phyloP scores from a whole-genome alignment of 92 coral and sea anemone genomes.

The Bergia puertoricense region DNA sequence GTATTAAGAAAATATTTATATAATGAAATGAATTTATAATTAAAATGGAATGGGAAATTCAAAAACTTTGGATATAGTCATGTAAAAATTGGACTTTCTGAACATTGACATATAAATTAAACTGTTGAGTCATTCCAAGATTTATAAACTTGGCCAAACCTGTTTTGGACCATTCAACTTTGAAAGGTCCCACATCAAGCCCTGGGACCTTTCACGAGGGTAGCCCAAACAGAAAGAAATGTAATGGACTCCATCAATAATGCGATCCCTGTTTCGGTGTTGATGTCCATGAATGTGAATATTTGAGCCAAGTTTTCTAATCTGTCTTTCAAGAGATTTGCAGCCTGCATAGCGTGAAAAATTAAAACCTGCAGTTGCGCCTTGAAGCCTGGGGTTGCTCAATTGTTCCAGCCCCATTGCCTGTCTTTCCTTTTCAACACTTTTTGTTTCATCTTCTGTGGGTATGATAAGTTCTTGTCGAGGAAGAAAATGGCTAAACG shows the following conservation, averaged over 20 bases:
- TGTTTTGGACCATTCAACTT: constrained; percentile 56
- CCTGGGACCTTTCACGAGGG: constrained; percentile 75
- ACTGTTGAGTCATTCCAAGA: not conserved
- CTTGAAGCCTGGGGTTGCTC: constrained; percentile 66
- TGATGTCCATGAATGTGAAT: constrained; percentile 82
- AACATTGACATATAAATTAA: no score
- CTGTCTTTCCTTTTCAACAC: constrained; percentile 62
- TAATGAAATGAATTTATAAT: no score
- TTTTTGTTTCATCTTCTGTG: constrained; percentile 59
- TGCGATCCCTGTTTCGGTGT: constrained; percentile 80
- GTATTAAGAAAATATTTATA: no score
- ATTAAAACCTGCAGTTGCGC: constrained; percentile 63
- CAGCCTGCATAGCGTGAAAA: constrained; percentile 85
- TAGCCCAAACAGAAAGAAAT: constrained; percentile 79
- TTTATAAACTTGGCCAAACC: constrained; percentile 60
- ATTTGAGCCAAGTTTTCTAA: constrained; percentile 61
- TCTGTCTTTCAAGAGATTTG: constrained; percentile 61
- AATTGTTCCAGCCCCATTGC: constrained; percentile 45
- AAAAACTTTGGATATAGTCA: not conserved
- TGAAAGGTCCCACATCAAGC: constrained; percentile 77
- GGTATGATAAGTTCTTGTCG: constrained; percentile 71
- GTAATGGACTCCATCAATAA: constrained; percentile 71
- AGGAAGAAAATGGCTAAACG: constrained; percentile 85
- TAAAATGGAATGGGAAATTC: no score
- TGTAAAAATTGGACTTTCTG: not conserved